Evolutionary conservation across 2,888 invertebrate species (phyloP).

Genomic region (Dynastes hyllus): DNA sequence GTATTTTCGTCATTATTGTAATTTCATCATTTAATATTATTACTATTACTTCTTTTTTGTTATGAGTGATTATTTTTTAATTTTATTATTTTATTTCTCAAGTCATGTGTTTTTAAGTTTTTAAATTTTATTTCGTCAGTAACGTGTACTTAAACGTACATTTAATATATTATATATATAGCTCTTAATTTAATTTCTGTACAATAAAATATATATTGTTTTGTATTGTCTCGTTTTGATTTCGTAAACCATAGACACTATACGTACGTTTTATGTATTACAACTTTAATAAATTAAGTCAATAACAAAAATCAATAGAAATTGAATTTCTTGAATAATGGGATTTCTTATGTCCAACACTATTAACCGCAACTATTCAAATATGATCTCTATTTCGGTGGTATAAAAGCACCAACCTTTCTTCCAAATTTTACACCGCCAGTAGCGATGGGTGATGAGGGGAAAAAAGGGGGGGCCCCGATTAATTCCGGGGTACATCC

Average conservation of each 20-base stretch:
- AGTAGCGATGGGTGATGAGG: too few species aligned
- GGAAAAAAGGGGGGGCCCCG: too few species aligned
- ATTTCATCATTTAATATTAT: constrained; percentile 23
- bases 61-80: constrained; percentile 22
- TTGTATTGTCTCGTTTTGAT: constrained; percentile 7
- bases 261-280: too few species aligned
- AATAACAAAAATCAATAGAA: too few species aligned
- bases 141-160: constrained; percentile 43
- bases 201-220: constrained; percentile 42
- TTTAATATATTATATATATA: constrained; percentile 31
- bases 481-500: too few species aligned
- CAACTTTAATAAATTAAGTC: too few species aligned
- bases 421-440: too few species aligned
- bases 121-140: constrained; percentile 46
- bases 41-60: constrained; percentile 32
- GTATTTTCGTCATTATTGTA: constrained; percentile 28
- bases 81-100: constrained; percentile 30
- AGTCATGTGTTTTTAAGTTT: constrained; percentile 46
- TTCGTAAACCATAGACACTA: neutral
- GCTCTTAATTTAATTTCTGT: constrained; percentile 41
- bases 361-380: too few species aligned
- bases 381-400: too few species aligned
- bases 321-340: too few species aligned
- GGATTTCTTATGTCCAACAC: too few species aligned
- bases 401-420: too few species aligned